Conservation (phyloP, 2,888 invertebrate species). For the Empis stercorea region DNA sequence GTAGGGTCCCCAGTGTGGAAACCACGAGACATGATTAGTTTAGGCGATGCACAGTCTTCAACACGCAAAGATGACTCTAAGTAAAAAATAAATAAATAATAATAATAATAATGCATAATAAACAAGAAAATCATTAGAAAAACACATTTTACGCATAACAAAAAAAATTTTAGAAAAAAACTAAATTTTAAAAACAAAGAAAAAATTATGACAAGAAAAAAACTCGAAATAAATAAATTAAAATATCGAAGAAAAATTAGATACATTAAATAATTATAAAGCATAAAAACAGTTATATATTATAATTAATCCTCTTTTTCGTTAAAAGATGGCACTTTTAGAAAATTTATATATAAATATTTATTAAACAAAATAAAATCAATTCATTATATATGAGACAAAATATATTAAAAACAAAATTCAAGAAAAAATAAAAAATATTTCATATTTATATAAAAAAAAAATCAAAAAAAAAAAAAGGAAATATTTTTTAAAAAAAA, state of each 20-base stretch:
- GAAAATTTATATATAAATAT: not conserved
- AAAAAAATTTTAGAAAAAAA: not conserved
- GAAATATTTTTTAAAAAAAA: not conserved
- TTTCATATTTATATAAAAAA: not conserved
- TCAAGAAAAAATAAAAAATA: not conserved
- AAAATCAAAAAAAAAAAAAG: not conserved
- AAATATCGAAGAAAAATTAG: not conserved
- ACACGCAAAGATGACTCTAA: slow-evolving; percentile 40
- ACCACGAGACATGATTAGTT: slow-evolving; percentile 74
- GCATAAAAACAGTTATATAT: not conserved
- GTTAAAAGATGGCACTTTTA: not conserved
- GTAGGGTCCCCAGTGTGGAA: slow-evolving; percentile 98
- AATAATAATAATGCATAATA: slow-evolving; percentile 11
- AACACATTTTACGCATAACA: no score
- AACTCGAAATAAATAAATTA: slow-evolving; percentile 5
- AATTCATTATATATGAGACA: not conserved
- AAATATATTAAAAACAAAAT: not conserved
- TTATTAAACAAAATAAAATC: not conserved
- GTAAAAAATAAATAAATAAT: slow-evolving; percentile 11
- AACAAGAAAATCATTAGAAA: slow-evolving; percentile 13
- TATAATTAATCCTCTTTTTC: not conserved
- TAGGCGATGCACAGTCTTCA: slow-evolving; percentile 41
- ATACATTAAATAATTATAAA: not conserved
- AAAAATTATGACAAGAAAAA: not conserved
- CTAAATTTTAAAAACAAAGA: not conserved